phyloP scores from a whole-genome alignment of 2,113 vertebrate species.

The Trochalopteron elliotii region DNA sequence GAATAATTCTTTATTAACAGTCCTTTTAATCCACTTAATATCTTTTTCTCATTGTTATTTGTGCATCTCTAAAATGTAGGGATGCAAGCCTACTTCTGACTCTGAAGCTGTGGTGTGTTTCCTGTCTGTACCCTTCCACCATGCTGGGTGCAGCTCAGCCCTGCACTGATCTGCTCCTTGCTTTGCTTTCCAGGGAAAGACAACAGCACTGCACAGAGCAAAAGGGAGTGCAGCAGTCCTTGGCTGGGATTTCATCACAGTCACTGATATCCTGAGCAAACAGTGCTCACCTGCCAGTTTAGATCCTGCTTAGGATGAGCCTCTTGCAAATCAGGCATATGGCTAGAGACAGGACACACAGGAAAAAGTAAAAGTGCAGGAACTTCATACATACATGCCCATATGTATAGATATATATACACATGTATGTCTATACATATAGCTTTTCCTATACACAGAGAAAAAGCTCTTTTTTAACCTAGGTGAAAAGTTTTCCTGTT shows the following conservation, averaged over 20 bases:
- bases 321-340: background rate
- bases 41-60: background rate
- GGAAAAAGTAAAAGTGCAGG: background rate
- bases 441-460: background rate
- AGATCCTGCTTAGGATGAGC: background rate
- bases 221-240: background rate
- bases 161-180: background rate
- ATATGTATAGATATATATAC: fast-evolving
- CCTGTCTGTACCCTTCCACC: fast-evolving
- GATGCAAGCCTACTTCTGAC: background rate
- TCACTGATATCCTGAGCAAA: background rate
- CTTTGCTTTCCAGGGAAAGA: background rate
- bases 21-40: background rate
- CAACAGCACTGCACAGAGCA: background rate
- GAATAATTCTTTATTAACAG: background rate
- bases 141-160: fast-evolving
- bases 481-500: background rate
- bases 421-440: background rate
- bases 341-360: background rate
- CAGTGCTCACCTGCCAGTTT: background rate
- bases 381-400: fast-evolving
- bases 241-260: too few species aligned
- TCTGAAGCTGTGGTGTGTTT: background rate
- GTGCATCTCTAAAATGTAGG: background rate
- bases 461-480: background rate